Base-by-base conservation (phyloP, 2,888 invertebrate species). In the Oxystoma pomonae region DNA sequence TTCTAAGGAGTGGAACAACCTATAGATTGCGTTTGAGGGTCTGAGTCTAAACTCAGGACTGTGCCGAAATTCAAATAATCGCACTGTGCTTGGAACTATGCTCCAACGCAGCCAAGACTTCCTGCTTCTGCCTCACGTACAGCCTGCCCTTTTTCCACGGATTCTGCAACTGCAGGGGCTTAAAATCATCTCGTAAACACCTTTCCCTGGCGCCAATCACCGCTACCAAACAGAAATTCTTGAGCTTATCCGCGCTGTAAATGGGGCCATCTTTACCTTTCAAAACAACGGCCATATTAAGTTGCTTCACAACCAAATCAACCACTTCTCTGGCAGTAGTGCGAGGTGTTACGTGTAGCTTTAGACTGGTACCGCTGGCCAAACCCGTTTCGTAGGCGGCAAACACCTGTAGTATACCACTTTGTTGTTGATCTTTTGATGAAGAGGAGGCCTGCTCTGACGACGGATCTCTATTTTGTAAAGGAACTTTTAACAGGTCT, bases 351-450 rank as follows among this genome's bases (percentile, higher is more conserved):
- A 98, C 94, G 78, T 96, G 96, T 1, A 98, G 83, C 74, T 96
- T 95, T 49, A 98, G 87, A 72, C 96, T 95, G 0, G 96, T 96
- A 3, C 96, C 97, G 66, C 88, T 89, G 1, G 96, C 94, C 69
- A 98, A 82, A 7, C 98, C 98, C 0, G 96, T 96, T 71, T 97
- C 94, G 79, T 98, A 98, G 0, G 98, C 97, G 3, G 97, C 96
- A 76, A 91, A 97, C 5, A 98, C 96, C 84, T 97, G 88, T 49
- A 80, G 66, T 64, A 80, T 81, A 12, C 79, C 80, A 52, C 69
- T 71, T 58, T 74, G 71, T 35, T 35, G 35, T 35, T 35, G 5
- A 12, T 78, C 77, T 67, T 77, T 78, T 56, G 74, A 71, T 56
- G 72, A 74, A 1, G 74, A 71, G 56, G 73, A 72, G 12, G 5